Percentiles rank a stretch among this genome's conserved stretches.
These are phyloP conservation scores for Cairina moschata DNA, from an alignment of 2,113 vertebrate genomes.

Conservation along the genomic window DNA sequence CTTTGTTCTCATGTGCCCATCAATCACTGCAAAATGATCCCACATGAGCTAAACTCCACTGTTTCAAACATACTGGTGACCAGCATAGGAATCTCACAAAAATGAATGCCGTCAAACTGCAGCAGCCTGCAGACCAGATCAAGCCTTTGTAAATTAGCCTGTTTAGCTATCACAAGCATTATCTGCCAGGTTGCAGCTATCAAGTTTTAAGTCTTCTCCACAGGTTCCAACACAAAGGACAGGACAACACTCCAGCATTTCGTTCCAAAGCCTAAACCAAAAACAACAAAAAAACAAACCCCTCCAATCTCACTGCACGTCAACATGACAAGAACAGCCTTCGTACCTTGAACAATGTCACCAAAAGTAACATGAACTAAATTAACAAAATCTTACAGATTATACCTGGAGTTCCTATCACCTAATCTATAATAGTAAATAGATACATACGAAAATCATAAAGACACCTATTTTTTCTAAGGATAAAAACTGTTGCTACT, in stretches of 20 bases:
- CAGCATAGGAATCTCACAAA: not conserved
- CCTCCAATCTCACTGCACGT: not conserved
- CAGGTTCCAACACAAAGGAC: not conserved
- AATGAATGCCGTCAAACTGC: not conserved
- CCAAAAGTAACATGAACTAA: not conserved
- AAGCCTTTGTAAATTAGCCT: not conserved
- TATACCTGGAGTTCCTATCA: not conserved
- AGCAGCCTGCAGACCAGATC: not conserved
- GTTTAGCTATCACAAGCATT: not conserved
- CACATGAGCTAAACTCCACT: not conserved
- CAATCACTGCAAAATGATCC: accelerated
- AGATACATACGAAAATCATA: not conserved
- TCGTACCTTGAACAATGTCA: not conserved
- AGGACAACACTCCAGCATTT: not conserved
- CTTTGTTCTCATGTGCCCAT: not conserved
- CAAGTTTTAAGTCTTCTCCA: not conserved
- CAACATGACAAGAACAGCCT: not conserved
- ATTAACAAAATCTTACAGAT: not conserved
- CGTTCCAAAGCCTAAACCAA: not conserved
- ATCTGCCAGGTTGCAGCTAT: not conserved
- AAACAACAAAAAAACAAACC: not conserved
- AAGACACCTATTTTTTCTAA: not conserved
- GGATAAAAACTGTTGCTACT: not conserved
- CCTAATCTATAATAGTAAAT: not conserved
- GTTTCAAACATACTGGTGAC: not conserved